phyloP scores from a whole-genome alignment of 2,888 invertebrate species.

The Celastrina argiolus region DNA sequence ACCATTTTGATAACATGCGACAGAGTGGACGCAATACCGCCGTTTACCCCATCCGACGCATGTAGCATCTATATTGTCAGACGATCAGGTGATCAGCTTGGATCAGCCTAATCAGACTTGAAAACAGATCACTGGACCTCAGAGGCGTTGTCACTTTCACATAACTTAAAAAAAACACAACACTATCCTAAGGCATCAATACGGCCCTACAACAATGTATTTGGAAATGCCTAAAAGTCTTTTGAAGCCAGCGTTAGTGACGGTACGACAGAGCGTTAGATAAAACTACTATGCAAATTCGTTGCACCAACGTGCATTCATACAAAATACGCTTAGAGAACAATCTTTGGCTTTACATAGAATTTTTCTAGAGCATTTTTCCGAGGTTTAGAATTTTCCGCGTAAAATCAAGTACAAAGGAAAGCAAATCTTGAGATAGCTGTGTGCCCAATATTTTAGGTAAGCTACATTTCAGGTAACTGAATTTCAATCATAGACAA shows the following conservation, averaged over 20 bases:
- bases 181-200: not conserved
- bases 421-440: not conserved
- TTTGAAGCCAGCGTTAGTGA: not conserved
- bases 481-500: no score
- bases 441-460: not conserved
- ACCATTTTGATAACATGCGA: no score
- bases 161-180: no score
- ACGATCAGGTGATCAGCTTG: no score
- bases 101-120: no score
- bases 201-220: not conserved
- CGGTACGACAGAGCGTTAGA: not conserved
- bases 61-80: no score
- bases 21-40: no score
- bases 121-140: no score
- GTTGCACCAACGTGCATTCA: constrained; percentile 9
- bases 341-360: constrained; percentile 10
- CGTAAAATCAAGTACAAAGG: not conserved
- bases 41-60: no score
- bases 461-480: no score
- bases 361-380: constrained; percentile 5
- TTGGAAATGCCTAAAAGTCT: not conserved
- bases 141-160: no score
- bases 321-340: not conserved
- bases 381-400: constrained; percentile 2
- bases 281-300: constrained; percentile 14